These are phyloP conservation scores for Drosophila histrio DNA, from an alignment of 2,888 invertebrate species.

Conservation along the genomic window DNA sequence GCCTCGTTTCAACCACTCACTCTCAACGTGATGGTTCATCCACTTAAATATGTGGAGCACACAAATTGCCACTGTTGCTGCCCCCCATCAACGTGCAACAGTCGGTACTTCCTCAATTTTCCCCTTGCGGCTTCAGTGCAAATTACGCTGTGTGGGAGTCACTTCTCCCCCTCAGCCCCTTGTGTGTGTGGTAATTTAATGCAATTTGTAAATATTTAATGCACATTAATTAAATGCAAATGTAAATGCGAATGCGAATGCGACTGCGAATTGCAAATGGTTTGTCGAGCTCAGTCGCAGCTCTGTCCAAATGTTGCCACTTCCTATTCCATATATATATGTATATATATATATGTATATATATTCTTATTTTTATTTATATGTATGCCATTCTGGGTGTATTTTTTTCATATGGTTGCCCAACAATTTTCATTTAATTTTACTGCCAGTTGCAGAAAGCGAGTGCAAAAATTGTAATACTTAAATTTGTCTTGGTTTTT, in stretches of 20 bases:
- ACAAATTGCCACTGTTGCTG: constrained; percentile 27
- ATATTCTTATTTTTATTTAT: constrained; percentile 5
- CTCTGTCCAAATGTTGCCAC: not conserved
- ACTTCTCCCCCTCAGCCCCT: not conserved
- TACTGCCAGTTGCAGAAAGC: constrained; percentile 60
- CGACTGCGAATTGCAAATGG: constrained; percentile 27
- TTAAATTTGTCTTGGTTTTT: constrained; percentile 53
- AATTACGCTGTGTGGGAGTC: constrained; percentile 21
- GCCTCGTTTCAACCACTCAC: constrained; percentile 14
- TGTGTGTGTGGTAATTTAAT: constrained; percentile 56
- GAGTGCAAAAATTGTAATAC: constrained; percentile 47
- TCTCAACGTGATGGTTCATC: constrained; percentile 8
- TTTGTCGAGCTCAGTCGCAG: constrained; percentile 5
- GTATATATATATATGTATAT: not conserved
- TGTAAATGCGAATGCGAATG: constrained; percentile 50
- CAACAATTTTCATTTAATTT: constrained; percentile 70
- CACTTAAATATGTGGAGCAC: constrained; percentile 39
- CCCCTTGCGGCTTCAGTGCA: constrained; percentile 13
- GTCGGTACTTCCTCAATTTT: not conserved
- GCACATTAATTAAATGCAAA: constrained; percentile 76
- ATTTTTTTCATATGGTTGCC: constrained; percentile 8
- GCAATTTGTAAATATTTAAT: constrained; percentile 75
- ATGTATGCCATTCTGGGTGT: not conserved
- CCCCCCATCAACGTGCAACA: too few species aligned
- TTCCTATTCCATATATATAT: not conserved